Base-by-base conservation (phyloP, 2,113 vertebrate species). In the Vanacampus margaritifer region DNA sequence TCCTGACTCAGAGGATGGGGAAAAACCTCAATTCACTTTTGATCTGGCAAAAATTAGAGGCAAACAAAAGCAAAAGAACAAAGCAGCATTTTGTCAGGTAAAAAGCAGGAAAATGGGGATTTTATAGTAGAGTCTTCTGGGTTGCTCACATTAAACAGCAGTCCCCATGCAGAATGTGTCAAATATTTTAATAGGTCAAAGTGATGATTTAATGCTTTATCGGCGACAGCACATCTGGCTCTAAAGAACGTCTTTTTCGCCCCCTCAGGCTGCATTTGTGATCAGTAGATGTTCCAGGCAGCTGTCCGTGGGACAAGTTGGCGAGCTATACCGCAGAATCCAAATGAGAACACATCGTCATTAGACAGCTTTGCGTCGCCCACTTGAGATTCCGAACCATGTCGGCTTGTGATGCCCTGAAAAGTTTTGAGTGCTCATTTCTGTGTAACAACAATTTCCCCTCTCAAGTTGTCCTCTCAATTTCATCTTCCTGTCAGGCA, bases 221-320 rank as follows among this genome's bases (percentile, higher is more conserved):
- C 53, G 69, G 28, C 26, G 26, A 71, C 65, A 71, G 74, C 83
- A 87, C 89, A 93, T 91, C 91, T 92, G 90, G 90, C 64, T 71
- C 57, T 72, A 87, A 91, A 87, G 89, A 80, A 65, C 32, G 13
- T 26, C 10, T 13, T 26, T 69, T 48, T 39, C 59, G 62, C 59
- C 58, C 64, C 76, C 72, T 65, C 67, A 64, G 78, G 73, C 78
- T 43, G 50, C 62, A 64, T 65, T 70, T 75, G 74, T 79, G 72
- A 86, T 72, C 73, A 64, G 63, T 70, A 59, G 68, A 72, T 78
- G 65, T 58, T 75, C 69, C 45, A 24, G 73, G 61, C 64, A 63
- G 58, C 60, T 68, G 72, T 83, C 58, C 63, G 36, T 68, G 51
- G 60, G 79, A 68, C 60, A 54, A 51, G 53, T 45, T 73, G 59